A percentile compares a stretch with the other conserved stretches of the same genome.
Evolutionary conservation across 2,113 vertebrate species (phyloP).

Genomic region (Nerophis lumbriciformis): DNA sequence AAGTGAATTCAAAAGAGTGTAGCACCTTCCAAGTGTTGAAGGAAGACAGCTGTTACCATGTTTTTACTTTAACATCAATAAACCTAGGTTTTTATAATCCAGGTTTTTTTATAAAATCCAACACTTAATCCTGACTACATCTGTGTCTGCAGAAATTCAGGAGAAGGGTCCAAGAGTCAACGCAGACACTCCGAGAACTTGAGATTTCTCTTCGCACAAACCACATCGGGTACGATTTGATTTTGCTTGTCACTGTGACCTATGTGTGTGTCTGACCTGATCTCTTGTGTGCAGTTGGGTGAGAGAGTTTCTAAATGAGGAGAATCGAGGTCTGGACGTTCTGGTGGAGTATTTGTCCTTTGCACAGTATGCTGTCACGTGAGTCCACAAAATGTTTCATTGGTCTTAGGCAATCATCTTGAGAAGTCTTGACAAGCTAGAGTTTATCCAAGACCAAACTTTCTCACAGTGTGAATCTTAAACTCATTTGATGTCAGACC

Average conservation of each 20-base stretch:
- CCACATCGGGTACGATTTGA: constrained; percentile 50
- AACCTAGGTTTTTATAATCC: no score
- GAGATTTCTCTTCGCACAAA: constrained; percentile 66
- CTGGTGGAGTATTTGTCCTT: constrained; percentile 96
- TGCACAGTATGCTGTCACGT: constrained; percentile 96
- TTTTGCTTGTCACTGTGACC: neutral
- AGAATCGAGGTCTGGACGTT: constrained; percentile 93
- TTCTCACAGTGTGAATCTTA: no score
- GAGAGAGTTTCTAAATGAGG: constrained; percentile 95
- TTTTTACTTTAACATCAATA: no score
- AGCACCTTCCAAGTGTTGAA: no score
- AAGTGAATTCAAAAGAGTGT: no score
- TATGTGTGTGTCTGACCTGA: neutral
- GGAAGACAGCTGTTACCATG: no score
- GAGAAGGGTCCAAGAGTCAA: constrained; percentile 60
- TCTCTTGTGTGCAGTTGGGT: constrained; percentile 80
- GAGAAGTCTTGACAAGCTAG: neutral
- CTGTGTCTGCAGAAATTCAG: constrained; percentile 57
- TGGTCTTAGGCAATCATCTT: neutral
- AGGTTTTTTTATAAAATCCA: no score
- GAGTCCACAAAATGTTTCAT: constrained; percentile 61
- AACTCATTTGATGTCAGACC: no score
- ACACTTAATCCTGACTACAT: neutral
- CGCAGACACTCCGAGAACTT: constrained; percentile 58
- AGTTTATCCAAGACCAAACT: neutral